Evolutionary conservation across 2,113 vertebrate species (phyloP).

Genomic region (Hippopotamus amphibius): DNA sequence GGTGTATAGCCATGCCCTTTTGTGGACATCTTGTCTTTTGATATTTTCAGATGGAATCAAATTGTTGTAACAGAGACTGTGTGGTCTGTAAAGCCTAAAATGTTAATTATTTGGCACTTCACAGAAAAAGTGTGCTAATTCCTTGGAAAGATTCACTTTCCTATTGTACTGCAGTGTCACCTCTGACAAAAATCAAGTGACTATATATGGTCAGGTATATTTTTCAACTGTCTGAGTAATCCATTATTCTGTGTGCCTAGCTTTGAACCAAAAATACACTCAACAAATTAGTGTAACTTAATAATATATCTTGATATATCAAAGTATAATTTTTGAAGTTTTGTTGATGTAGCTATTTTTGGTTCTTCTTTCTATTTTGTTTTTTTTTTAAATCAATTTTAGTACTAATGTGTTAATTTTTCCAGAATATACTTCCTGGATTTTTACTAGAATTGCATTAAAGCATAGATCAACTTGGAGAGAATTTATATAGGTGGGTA

Average conservation of each 20-base stretch:
- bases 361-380: not conserved
- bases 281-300: not conserved
- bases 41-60: not conserved
- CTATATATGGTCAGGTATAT: not conserved
- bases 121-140: not conserved
- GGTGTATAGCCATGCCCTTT: not conserved
- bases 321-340: not conserved
- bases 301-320: not conserved
- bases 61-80: not conserved
- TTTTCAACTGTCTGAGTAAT: not conserved
- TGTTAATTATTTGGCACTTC: not conserved
- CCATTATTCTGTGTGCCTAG: not conserved
- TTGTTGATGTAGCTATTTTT: not conserved
- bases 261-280: not conserved
- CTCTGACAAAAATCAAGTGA: conserved; percentile 10
- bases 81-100: not conserved
- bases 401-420: not conserved
- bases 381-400: not conserved
- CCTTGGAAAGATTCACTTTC: not conserved
- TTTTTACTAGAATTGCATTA: conserved; percentile 2
- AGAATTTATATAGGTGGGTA: not conserved
- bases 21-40: not conserved
- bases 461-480: not conserved
- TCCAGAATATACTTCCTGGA: not conserved
- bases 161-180: not conserved